Evolutionary conservation across 2,888 invertebrate genomes (phyloP), one percentile per base, ranked within the genome.

Genomic region (Eurois occulta): DNA sequence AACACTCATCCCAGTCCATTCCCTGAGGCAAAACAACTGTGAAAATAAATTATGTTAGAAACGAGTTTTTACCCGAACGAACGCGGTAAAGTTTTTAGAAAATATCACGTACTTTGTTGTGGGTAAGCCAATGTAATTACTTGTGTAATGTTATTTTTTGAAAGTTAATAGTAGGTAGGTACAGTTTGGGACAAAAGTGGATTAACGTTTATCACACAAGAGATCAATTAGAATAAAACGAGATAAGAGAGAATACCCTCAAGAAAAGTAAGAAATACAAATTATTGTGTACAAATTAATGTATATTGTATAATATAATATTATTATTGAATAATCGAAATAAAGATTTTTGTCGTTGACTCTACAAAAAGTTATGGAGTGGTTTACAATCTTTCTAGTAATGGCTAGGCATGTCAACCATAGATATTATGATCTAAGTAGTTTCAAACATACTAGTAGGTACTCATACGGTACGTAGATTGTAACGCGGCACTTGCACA

Each of bases 21-120:
- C 58, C 79, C 74, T 41, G 58, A 69, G 64, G 65, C 48, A 69
- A 64, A 69, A 69, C 64, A 69, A 80, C n/a, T 65, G 58, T 68
- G 75, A 48, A 75, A 68, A 69, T 75, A 81, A 77, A 81, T 81
- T 55, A 72, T 66, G 64, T 81, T 81, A 60, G 1, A 41, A 55
- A 65, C 32, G 48, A 80, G 66, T 68, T 69, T 74, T 80, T 80
- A 64, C 32, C n/a, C 38, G 38, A 70, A 46, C 77, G 60, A 77
- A 32, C 8, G 3, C 41, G 48, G 16, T 48, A 60, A 77, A 77
- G 69, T 77, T 77, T 77, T 60, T 32, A n/a, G 32, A 77, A 77
- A 77, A 32, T 48, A 69, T 76, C 69, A 77, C 46, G 46, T n/a
- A 60, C n/a, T 60, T 48, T 6, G 41, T 8, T 48, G 78, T 60